phyloP scores from a whole-genome alignment of 2,888 invertebrate genomes.

The Heteromurus nitidus region DNA sequence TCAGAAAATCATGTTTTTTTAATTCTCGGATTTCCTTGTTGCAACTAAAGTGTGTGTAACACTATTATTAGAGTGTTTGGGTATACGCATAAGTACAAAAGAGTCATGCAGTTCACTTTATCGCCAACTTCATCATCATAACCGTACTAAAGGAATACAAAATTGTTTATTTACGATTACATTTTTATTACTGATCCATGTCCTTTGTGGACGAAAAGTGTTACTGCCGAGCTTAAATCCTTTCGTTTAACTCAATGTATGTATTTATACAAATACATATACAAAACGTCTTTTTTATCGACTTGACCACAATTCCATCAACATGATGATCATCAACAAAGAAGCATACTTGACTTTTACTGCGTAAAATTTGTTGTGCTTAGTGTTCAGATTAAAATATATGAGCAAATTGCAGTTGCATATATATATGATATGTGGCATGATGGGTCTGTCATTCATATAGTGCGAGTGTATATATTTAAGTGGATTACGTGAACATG shows the following conservation, averaged over 20 bases:
- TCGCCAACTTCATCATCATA: conserved; percentile 12
- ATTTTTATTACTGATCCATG: conserved; percentile 50
- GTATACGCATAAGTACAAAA: neutral
- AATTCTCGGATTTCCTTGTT: neutral
- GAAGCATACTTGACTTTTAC: too few species aligned
- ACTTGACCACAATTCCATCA: conserved; percentile 37
- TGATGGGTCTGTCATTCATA: neutral
- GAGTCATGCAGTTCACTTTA: too few species aligned
- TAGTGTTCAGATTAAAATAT: neutral
- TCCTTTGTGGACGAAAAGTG: neutral
- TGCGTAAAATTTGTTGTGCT: neutral
- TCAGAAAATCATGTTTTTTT: neutral
- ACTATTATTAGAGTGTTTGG: neutral
- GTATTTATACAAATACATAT: too few species aligned
- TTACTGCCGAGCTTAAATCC: neutral
- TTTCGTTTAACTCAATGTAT: too few species aligned
- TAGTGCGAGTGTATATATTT: neutral
- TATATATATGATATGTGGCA: neutral
- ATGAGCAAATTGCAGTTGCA: neutral
- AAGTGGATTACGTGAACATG: conserved; percentile 10
- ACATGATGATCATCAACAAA: too few species aligned
- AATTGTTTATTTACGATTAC: conserved; percentile 11
- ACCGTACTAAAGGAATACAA: conserved; percentile 28
- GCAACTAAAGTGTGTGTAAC: neutral
- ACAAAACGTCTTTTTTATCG: conserved; percentile 32